Evolutionary conservation across 2,113 vertebrate genomes (phyloP).

Genomic region (Onychostruthus taczanowskii): DNA sequence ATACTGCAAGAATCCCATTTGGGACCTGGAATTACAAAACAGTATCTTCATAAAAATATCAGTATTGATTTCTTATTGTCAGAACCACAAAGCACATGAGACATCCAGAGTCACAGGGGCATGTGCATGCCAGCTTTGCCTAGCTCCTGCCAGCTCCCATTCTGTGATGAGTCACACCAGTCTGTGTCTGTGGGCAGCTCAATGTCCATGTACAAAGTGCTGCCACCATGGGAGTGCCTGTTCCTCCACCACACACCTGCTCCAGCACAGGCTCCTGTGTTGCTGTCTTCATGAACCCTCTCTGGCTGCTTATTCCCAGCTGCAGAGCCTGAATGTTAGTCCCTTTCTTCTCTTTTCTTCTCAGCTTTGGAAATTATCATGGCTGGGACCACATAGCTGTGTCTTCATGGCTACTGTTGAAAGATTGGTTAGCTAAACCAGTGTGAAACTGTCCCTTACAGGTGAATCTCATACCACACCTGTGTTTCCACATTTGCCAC

Average conservation of each 20-base stretch:
- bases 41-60: background rate
- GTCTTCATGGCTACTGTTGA: background rate
- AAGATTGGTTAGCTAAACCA: background rate
- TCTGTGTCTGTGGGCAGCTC: background rate
- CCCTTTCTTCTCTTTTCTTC: background rate
- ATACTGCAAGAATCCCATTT: background rate
- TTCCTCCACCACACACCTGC: background rate
- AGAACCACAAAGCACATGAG: background rate
- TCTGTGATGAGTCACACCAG: background rate
- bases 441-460: background rate
- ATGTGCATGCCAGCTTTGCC: background rate
- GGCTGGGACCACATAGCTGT: accelerated
- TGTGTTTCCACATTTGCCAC: background rate
- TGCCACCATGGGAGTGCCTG: background rate
- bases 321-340: background rate
- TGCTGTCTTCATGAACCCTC: background rate
- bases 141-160: background rate
- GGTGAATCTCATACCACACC: background rate
- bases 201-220: background rate
- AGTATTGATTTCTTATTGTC: background rate
- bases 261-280: background rate
- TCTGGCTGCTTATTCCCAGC: background rate
- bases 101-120: background rate
- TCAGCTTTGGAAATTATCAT: background rate
- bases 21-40: background rate